Base-by-base conservation (phyloP, 2,113 vertebrate genomes). In the Ammodytes dubius region DNA sequence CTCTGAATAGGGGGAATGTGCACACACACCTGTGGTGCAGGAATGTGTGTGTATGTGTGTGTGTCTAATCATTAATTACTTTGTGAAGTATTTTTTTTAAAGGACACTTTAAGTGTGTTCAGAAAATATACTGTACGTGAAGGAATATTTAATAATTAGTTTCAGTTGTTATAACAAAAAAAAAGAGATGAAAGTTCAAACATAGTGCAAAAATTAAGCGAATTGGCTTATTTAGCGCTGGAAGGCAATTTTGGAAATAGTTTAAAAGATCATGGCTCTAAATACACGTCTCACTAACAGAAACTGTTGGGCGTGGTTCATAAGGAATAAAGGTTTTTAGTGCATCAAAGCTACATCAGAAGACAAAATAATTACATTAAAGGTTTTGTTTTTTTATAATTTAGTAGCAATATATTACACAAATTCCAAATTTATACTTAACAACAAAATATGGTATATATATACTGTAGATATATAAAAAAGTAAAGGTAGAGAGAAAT, bases 361-460 rank as follows among this genome's bases (percentile, higher is more conserved):
- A 95, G 91, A 91, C 92, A 94, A 92, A 93, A 91, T 88, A 91
- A 95, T 94, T 92, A 95, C 90, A 92, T 92, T 93, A 93, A 91
- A 94, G 70, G 73, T 89, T 88, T 89, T 84, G 67, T 82, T 90
- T 87, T 81, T 89, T 93, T 79, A 95, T 96, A 95, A 95, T 95
- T 95, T 95, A 95, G 92, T 91, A 89, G 78, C 90, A 94, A 96
- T 95, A 96, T 95, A 95, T 95, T 96, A 96, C 94, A 95, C 85
- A 94, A 93, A 92, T 94, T 94, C 92, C 90, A 94, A 94, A 94
- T 90, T 94, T 91, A 94, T 95, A 92, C 90, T 91, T 85, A 93
- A 93, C 82, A 88, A 91, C 88, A 91, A 88, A 88, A 91, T 88
- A 86, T 82, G 84, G 83, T 65, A 77, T 80, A 90, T 80, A 90